Base-by-base conservation (phyloP, 2,888 invertebrate species). In the Vanessa cardui region DNA sequence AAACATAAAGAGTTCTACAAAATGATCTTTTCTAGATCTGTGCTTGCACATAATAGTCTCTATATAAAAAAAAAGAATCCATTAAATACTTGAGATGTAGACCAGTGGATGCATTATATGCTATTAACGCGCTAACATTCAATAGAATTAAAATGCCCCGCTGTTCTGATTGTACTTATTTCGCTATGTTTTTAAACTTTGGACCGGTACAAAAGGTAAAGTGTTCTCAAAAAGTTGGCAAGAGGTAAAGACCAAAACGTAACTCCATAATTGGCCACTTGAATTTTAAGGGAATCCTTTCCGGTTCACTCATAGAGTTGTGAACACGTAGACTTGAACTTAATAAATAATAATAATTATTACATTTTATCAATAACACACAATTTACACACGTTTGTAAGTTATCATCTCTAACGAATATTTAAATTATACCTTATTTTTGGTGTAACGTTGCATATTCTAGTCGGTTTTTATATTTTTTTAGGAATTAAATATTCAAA, bases 231-330 rank as follows among this genome's bases (percentile, higher is more conserved):
- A 76, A 79, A 77, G 70, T 74, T 73, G 73, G 77, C 73, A 80
- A 82, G 81, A 83, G 77, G 81, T 81, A 81, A 82, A 81, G 82
- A 81, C 83, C 80, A 79, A 81, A 76, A 80, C 82, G 83, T 85
- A 81, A 83, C 83, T 79, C 75, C 78, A 79, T 90, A 92, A 92
- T 92, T 90, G 89, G 87, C 88, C 87, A 87, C 88, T 92, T 88
- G 82, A 88, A 81, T 88, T 89, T 86, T 85, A 83, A 87, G 82
- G 83, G 86, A 85, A 81, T 81, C 87, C 87, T 85, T 88, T 83
- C 85, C 86, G 85, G 85, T 84, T 77, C 72, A 15, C 49, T 45
- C 69, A 70, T 76, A 86, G 87, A 80, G 69, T 18, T 79, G 62
- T 0, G 58, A 76, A 80, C 0, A 4, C 39, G 20, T 71, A 73